Evolutionary conservation across 2,888 invertebrate genomes (phyloP), one percentile per base, ranked within the genome.

Genomic region (Eutolmus rufibarbis): DNA sequence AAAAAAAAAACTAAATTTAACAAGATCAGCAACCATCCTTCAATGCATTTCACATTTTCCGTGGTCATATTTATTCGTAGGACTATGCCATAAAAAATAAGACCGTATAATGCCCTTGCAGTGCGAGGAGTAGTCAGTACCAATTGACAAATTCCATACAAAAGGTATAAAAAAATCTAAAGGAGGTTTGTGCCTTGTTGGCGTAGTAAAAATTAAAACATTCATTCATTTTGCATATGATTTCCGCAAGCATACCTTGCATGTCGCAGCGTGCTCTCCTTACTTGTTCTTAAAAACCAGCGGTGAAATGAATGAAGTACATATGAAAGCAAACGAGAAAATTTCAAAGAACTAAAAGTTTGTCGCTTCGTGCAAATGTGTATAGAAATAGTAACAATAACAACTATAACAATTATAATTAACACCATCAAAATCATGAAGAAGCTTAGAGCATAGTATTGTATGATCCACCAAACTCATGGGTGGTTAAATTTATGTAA

Each of bases 121-220:
- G 7, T 51, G 51, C 5, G 51, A n/a, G 7, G 46, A 16, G 16
- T 12, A 46, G 16, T 28, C 31, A 31, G 34, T 28, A 40, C 40
- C 76, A 76, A 76, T 76, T 76, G 40, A 76, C 76, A 34, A 76
- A 34, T 76, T 76, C n/a, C 16, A 40, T 76, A 76, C 76, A 76
- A 76, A 76, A 76, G 40, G n/a, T 40, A 34, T 34, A n/a, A 5
- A 46, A 76, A 31, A 34, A 76, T 34, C 37, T 76, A 34, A n/a
- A 76, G 76, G 14, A 9, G 16, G 16, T 76, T 76, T 76, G n/a
- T 76, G n/a, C 37, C 40, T 14, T 76, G 28, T 28, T 19, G n/a
- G 40, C n/a, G n/a, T 8, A 16, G n/a, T 40, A 34, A 76, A 74
- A 76, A 40, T 37, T 31, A 66, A 28, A 51, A 51, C 7, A 51